Conservation (phyloP, 2,888 invertebrate species). For the Poecilobothrus nobilitatus region DNA sequence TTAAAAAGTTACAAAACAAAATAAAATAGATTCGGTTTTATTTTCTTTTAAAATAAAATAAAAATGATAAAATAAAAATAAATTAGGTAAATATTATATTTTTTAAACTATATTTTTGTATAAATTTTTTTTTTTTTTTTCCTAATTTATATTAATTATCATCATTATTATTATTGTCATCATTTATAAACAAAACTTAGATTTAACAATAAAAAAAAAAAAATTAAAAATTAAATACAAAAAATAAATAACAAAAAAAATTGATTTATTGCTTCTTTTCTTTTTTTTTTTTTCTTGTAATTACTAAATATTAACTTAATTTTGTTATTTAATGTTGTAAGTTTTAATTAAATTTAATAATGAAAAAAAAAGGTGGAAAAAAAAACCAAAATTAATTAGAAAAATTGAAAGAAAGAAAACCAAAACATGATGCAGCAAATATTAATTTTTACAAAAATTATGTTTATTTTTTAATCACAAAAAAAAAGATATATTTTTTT, state of each 20-base stretch:
- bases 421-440: background rate
- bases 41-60: background rate
- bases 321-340: conserved; percentile 6
- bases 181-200: background rate
- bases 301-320: background rate
- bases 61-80: background rate
- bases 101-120: conserved; percentile 3
- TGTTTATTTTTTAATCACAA: too few relatives aligned
- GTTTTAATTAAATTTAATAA: background rate
- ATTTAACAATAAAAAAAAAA: background rate
- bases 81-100: background rate
- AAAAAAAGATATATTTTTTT: too few relatives aligned
- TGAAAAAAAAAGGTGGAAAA: background rate
- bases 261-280: background rate
- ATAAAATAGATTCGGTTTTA: background rate
- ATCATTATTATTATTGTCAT: background rate
- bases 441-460: too few relatives aligned
- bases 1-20: background rate
- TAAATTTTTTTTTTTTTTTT: background rate
- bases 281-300: background rate
- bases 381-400: background rate
- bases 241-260: background rate
- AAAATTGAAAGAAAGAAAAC: background rate
- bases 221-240: background rate
- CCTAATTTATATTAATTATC: background rate